Evolutionary conservation across 2,888 invertebrate genomes (phyloP).

Genomic region (Tetrapedia diversipes): DNA sequence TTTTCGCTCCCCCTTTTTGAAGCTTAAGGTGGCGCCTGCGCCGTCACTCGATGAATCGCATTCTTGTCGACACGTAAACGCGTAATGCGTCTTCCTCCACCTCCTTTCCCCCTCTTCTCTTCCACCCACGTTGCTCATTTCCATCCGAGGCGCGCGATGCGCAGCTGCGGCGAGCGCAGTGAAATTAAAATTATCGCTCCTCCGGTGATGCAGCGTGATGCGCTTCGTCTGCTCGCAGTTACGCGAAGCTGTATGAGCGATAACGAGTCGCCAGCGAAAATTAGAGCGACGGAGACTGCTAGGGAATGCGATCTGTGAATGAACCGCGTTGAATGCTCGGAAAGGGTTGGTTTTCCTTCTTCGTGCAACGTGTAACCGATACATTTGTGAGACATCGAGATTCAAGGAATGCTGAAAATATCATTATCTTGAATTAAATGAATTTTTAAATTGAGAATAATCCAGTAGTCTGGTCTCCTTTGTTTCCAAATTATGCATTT

Average conservation of each 20-base stretch:
- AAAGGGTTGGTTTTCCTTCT: too few species aligned
- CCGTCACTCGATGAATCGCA: slow-evolving; percentile 49
- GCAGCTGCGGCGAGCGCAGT: slow-evolving; percentile 41
- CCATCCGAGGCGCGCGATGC: slow-evolving; percentile 7
- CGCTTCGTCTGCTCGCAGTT: slow-evolving; percentile 28
- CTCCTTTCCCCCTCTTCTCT: neutral
- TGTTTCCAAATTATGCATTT: too few species aligned
- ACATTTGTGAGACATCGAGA: too few species aligned
- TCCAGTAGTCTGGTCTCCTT: too few species aligned
- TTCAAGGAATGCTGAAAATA: too few species aligned
- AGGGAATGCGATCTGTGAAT: slow-evolving; percentile 7
- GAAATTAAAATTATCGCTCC: slow-evolving; percentile 53
- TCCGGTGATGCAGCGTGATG: neutral
- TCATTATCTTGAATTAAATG: too few species aligned
- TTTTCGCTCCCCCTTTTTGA: slow-evolving; percentile 29
- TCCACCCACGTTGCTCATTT: neutral
- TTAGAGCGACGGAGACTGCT: slow-evolving; percentile 14
- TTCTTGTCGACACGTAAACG: slow-evolving; percentile 47
- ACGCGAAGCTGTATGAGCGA: slow-evolving; percentile 30
- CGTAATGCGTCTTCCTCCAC: slow-evolving; percentile 34
- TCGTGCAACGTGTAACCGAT: too few species aligned
- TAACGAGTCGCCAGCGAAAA: slow-evolving; percentile 29
- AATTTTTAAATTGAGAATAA: too few species aligned
- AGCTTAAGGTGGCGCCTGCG: slow-evolving; percentile 46
- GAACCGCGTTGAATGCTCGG: too few species aligned